A percentile compares a stretch with the other conserved stretches of the same genome.
Conservation (phyloP, 2,113 vertebrate species). For the Dolichallabes microphthalmus region DNA sequence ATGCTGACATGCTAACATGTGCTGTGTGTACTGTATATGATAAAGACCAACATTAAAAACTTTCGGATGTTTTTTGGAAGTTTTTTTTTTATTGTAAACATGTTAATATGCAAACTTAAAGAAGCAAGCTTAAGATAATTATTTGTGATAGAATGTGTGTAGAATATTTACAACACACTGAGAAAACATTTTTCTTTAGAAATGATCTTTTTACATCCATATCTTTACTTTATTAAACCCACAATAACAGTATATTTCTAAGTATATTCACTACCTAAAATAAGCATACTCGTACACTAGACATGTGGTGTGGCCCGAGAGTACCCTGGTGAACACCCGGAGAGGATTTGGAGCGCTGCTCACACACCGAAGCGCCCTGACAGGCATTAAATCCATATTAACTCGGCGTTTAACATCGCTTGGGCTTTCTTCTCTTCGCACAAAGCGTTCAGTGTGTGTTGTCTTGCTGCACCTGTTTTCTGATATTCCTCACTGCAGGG, state of each 20-base stretch:
- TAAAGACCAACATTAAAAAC: neutral
- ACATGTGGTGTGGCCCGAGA: neutral
- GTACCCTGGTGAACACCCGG: slow-evolving; percentile 61
- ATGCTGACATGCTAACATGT: too few relatives aligned
- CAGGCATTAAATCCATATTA: slow-evolving; percentile 84
- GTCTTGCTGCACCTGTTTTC: slow-evolving; percentile 74
- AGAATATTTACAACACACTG: neutral
- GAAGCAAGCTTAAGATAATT: neutral
- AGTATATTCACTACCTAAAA: neutral
- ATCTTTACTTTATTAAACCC: neutral
- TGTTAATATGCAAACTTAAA: neutral
- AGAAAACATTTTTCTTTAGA: neutral
- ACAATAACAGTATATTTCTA: neutral
- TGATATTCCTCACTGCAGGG: slow-evolving; percentile 55
- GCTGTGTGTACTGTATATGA: neutral
- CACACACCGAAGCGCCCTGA: slow-evolving; percentile 69
- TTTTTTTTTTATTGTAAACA: too few relatives aligned
- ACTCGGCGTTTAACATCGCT: slow-evolving; percentile 79
- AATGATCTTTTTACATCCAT: neutral
- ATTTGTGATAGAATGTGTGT: neutral
- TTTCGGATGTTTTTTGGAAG: too few relatives aligned
- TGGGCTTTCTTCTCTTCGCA: slow-evolving; percentile 63
- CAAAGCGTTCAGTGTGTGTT: slow-evolving; percentile 69
- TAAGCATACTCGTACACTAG: neutral
- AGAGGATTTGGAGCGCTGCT: slow-evolving; percentile 69